phyloP scores from a whole-genome alignment of 2,113 vertebrate species.

The Plectropomus leopardus region DNA sequence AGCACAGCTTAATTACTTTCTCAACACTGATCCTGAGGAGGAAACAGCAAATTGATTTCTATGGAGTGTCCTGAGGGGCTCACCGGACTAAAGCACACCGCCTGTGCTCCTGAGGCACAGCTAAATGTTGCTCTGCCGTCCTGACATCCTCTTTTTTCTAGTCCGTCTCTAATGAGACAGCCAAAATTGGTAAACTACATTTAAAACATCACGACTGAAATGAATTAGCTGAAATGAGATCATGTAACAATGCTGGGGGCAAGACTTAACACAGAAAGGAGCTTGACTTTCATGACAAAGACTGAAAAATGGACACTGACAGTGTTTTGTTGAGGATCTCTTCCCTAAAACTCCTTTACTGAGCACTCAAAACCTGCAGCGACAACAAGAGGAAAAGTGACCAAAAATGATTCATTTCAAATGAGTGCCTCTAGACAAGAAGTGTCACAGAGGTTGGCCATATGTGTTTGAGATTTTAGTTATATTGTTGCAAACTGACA shows the following conservation, averaged over 20 bases:
- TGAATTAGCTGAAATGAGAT: not conserved
- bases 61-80: slow-evolving; percentile 53
- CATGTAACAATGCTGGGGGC: not conserved
- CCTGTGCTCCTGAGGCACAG: slow-evolving; percentile 19
- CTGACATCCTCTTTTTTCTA: slow-evolving; percentile 3
- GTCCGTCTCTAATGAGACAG: not conserved
- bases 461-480: not conserved
- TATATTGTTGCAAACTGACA: not conserved
- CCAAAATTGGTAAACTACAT: not conserved
- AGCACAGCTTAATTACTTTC: slow-evolving; percentile 76
- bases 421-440: slow-evolving; percentile 9
- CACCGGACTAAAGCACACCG: slow-evolving; percentile 23
- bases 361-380: not conserved
- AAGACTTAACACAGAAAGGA: not conserved
- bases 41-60: slow-evolving; percentile 72
- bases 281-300: not conserved
- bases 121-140: slow-evolving; percentile 24
- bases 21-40: slow-evolving; percentile 54
- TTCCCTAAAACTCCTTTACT: not conserved
- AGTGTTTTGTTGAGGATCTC: slow-evolving; percentile 3
- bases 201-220: not conserved
- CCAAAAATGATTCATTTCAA: slow-evolving; percentile 31
- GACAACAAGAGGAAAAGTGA: slow-evolving; percentile 22
- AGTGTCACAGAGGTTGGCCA: not conserved
- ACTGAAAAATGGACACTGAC: not conserved